These are phyloP conservation scores for Aphidius gifuensis DNA, from an alignment of 1,140 invertebrate species.

Conservation along the genomic window DNA sequence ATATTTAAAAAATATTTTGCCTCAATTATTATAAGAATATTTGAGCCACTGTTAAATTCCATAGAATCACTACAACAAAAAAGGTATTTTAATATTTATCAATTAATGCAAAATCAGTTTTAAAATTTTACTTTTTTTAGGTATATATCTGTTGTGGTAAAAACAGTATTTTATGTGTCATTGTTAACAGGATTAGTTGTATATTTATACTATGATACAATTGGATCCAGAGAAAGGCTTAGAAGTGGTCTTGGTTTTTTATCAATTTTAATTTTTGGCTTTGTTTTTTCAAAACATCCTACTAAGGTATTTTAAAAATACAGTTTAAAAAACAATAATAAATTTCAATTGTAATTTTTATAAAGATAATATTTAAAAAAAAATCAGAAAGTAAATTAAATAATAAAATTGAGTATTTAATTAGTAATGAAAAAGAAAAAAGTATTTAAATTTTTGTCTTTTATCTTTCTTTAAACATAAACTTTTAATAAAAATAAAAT, in stretches of 20 bases:
- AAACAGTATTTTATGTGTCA: conserved; percentile 32
- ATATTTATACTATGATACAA: conserved; percentile 66
- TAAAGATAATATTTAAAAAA: no score
- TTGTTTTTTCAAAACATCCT: conserved; percentile 64
- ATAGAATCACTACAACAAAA: conserved; percentile 8
- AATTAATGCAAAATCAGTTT: conserved; percentile 18
- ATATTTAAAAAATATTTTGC: conserved; percentile 63
- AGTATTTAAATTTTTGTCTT: no score
- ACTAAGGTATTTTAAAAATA: conserved; percentile 44
- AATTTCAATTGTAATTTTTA: no score
- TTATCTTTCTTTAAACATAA: not conserved
- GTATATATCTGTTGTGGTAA: conserved; percentile 10
- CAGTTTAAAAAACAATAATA: no score
- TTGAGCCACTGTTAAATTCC: conserved; percentile 8
- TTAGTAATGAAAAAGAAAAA: no score
- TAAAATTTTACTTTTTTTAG: conserved; percentile 22
- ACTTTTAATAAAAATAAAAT: not conserved
- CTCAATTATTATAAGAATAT: conserved; percentile 34
- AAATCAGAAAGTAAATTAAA: no score
- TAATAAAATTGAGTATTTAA: no score
- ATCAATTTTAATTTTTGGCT: conserved; percentile 56
- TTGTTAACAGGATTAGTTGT: conserved; percentile 55
- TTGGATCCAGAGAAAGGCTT: conserved; percentile 60
- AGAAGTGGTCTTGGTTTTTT: conserved; percentile 64
- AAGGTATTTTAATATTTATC: conserved; percentile 23